Base-by-base conservation (phyloP, 2,797 vertebrate species). In the Poecile montanus region DNA sequence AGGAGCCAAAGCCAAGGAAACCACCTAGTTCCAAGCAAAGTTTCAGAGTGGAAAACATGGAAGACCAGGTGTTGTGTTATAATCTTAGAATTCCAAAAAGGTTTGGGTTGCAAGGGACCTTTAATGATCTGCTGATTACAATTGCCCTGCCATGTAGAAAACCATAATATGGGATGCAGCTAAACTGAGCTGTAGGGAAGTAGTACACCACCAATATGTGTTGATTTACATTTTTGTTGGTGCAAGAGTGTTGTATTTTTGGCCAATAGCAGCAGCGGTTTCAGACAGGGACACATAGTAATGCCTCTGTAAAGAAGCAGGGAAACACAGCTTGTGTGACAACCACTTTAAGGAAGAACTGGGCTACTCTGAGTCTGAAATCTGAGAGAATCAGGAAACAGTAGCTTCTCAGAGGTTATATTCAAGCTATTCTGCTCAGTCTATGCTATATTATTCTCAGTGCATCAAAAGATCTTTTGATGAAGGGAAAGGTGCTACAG, bases 171-270 rank as follows among this genome's bases (percentile, higher is more conserved):
- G 20, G 27, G 25, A 62, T n/a, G 7, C 4, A 58, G 50, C 16
- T 65, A 63, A 76, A 40, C 7, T 40, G 70, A 67, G 21, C 29
- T 2, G 1, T 29, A 26, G 38, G 11, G 53, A 77, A 88, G 38
- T 9, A 42, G 40, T 44, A 36, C 11, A 20, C 3, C 54, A 78
- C 11, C 2, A 5, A 4, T n/a, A 53, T 1, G 1, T 36, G 15
- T 23, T 50, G 47, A 61, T 74, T 89, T 60, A 26, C 10, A 11
- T 53, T 67, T 85, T 51, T 73, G 3, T 44, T 80, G 26, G 8
- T 50, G 81, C 78, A 73, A 85, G 17, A 26, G 8, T 16, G 26
- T 38, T 60, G 10, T 9, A 12, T 67, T 89, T 91, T 71, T 32
- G 23, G 29, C 23, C 17, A 61, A 36, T 8, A 50, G 6, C 19